These are phyloP conservation scores for Alosa alosa DNA, from an alignment of 2,113 vertebrate genomes.

Conservation along the genomic window DNA sequence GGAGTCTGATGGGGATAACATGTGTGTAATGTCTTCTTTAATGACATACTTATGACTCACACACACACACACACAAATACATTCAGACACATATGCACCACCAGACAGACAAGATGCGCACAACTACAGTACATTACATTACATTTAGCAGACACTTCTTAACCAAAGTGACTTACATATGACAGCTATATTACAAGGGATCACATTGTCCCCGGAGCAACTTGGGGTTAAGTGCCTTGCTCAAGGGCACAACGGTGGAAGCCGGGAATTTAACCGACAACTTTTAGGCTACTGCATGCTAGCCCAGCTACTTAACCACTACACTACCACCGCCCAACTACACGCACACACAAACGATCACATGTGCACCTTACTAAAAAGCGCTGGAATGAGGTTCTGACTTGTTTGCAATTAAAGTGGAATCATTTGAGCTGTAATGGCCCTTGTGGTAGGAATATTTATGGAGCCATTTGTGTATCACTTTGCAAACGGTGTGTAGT, in stretches of 20 bases:
- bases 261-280: too few species aligned
- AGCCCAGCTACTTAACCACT: too few species aligned
- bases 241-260: too few species aligned
- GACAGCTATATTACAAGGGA: too few species aligned
- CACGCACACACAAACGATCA: not conserved
- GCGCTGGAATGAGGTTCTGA: not conserved
- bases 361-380: not conserved
- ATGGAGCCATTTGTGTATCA: not conserved
- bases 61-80: not conserved
- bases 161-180: too few species aligned
- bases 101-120: not conserved
- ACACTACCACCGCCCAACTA: not conserved
- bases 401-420: not conserved
- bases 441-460: not conserved
- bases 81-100: not conserved
- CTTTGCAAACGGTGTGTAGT: not conserved
- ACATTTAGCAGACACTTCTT: too few species aligned
- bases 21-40: not conserved
- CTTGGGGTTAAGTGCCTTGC: too few species aligned
- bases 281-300: too few species aligned
- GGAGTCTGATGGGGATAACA: not conserved
- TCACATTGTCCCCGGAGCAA: too few species aligned
- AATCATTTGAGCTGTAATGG: not conserved
- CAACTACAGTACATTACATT: too few species aligned
- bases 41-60: not conserved